Base-by-base conservation (phyloP, 2,113 vertebrate species). In the Phrynosoma platyrhinos region DNA sequence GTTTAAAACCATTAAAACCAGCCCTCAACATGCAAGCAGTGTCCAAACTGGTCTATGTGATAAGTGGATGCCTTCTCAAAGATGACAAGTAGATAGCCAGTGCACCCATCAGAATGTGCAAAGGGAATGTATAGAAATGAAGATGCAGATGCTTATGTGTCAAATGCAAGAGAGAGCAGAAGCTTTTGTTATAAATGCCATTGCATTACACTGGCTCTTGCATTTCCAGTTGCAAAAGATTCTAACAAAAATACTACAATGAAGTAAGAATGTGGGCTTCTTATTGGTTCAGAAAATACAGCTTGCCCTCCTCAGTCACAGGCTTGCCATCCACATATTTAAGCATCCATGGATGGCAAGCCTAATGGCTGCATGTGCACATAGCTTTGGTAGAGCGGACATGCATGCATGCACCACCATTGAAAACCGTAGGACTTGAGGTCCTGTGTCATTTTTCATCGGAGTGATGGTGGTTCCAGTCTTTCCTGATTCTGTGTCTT, bases 71-170 rank as follows among this genome's bases (percentile, higher is more conserved):
- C 84, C 82, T 23, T 87, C 55, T 93, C 12, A 64, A 64, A 66
- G 93, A 95, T 94, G 90, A 89, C 68, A 1, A 87, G 76, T 32
- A 9, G 87, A 77, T 83, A 86, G 91, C 87, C 77, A 85, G 78
- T 83, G 90, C 90, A 83, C 91, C 93, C 92, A 94, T 95, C 91
- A 94, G 91, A 79, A 90, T 80, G 53, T 88, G 92, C 72, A 10
- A 90, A 87, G 90, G 76, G 87, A 85, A 83, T 79, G 87, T 91
- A 89, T 20, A 83, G 91, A 93, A 92, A 90, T 93, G 91, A 94
- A 90, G 94, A 90, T 94, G 82, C 93, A 96, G 91, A 92, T 95
- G 94, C 90, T 91, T 88, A 86, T 86, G 92, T 85, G 92, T 94
- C 93, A 92, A 93, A 92, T 92, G 91, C 89, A 90, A 47, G 47